Base-by-base conservation (phyloP, 2,797 vertebrate species). In the Austrolebias charrua region DNA sequence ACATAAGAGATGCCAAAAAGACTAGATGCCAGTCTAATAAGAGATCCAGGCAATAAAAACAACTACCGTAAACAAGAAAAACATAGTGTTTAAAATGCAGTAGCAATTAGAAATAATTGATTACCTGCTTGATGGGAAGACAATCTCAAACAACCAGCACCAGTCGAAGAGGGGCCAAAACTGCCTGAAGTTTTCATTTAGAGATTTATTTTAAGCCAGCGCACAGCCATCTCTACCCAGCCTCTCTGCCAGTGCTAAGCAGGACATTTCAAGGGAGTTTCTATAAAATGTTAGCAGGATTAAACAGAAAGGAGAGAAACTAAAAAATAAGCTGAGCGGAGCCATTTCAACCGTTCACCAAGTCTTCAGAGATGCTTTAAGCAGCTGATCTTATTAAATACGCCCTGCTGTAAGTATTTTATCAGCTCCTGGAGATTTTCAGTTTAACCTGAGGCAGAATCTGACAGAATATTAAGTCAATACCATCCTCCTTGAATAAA, bases 311-410 rank as follows among this genome's bases (percentile, higher is more conserved):
- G 59, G 33, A 74, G 69, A 75, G 59, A 83, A 77, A 78, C 67
- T 31, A 83, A 53, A 68, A 62, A 79, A 80, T 81, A 82, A 87
- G 79, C 80, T 14, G 60, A 73, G 78, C 61, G 73, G 77, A 87
- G 83, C 75, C 60, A 71, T 83, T 84, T 83, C 63, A 86, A 81
- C 82, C 76, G 75, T 79, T 74, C 76, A 63, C 80, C 72, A 81
- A 85, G 81, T 69, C 78, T 81, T 82, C 49, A 35, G 71, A 82
- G 78, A 82, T 76, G 66, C 71, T 71, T 81, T 83, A 81, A 87
- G 79, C 52, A 69, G 77, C 85, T 79, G 76, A 81, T 86, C 73
- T 76, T 81, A 85, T 86, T 84, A 81, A 87, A 88, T 55, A 44
- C 75, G 73, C 69, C 83, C 81, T 14, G 75, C 62, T 81, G 67